Percentiles rank a stretch among this genome's conserved stretches.
These are phyloP conservation scores for Caenorhabditis sp. DNA, from an alignment of 2,888 invertebrate genomes.

Conservation along the genomic window DNA sequence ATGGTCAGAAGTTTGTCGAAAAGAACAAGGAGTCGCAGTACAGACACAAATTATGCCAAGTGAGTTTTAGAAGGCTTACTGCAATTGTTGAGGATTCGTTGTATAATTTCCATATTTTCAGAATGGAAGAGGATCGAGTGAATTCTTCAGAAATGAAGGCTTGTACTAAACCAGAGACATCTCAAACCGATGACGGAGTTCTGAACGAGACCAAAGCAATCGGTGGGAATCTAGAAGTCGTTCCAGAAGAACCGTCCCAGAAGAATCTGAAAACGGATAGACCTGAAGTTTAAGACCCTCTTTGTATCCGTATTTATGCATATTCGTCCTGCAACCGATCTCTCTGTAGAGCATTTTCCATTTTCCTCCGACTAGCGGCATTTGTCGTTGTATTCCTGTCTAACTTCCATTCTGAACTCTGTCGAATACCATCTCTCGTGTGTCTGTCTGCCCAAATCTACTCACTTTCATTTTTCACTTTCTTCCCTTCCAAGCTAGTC, in stretches of 20 bases:
- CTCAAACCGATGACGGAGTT: slow-evolving; percentile 8
- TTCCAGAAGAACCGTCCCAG: slow-evolving; percentile 50
- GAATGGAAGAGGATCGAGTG: slow-evolving; percentile 71
- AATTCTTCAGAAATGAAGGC: slow-evolving; percentile 72
- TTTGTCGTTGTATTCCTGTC: slow-evolving; percentile 23
- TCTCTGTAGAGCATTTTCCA: slow-evolving; percentile 30
- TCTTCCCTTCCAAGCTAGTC: slow-evolving; percentile 32
- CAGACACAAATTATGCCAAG: slow-evolving; percentile 64
- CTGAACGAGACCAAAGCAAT: slow-evolving; percentile 30
- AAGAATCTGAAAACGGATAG: slow-evolving; percentile 60
- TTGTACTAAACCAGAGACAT: slow-evolving; percentile 21
- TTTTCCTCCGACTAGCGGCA: slow-evolving; percentile 32
- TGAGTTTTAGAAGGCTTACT: slow-evolving; percentile 28
- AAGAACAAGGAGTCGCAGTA: slow-evolving; percentile 53
- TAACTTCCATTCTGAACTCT: neutral
- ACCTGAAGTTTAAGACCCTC: slow-evolving; percentile 46
- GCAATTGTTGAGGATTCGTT: neutral
- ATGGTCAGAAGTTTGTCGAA: slow-evolving; percentile 68
- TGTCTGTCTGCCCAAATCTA: slow-evolving; percentile 6
- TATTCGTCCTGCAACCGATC: slow-evolving; percentile 20
- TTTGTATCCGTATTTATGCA: slow-evolving; percentile 16
- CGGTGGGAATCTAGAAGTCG: slow-evolving; percentile 40
- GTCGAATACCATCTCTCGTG: slow-evolving; percentile 5
- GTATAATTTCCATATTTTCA: slow-evolving; percentile 31
- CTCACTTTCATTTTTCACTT: slow-evolving; percentile 22